Conservation (phyloP, 2,888 invertebrate species). For the Carcina quercana region DNA sequence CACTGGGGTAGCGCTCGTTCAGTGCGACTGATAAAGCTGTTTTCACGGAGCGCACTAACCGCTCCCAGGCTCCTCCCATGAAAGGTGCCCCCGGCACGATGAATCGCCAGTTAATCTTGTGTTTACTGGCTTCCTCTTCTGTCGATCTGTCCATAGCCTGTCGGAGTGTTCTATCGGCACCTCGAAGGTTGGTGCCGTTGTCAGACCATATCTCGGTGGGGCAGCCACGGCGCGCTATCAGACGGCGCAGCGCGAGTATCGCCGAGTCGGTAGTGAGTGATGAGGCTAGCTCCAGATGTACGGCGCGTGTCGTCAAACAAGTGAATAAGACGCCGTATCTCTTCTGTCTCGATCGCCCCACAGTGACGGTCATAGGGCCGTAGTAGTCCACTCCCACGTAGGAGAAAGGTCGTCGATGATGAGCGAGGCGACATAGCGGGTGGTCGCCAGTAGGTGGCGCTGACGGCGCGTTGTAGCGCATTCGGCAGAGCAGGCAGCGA, state of each 20-base stretch:
- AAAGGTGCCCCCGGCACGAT: slow-evolving; percentile 13
- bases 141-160: no score
- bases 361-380: slow-evolving; percentile 8
- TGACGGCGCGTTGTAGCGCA: background rate
- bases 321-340: slow-evolving; percentile 4
- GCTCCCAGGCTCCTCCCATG: slow-evolving; percentile 15
- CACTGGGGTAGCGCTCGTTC: slow-evolving; percentile 10
- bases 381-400: slow-evolving; percentile 11
- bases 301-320: slow-evolving; percentile 1
- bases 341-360: background rate
- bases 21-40: slow-evolving; percentile 10
- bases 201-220: slow-evolving; percentile 5
- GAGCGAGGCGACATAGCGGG: background rate
- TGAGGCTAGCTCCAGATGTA: slow-evolving; percentile 1
- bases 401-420: slow-evolving; percentile 3
- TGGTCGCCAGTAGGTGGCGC: background rate
- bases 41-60: slow-evolving; percentile 13
- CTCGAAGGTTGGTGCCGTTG: slow-evolving; percentile 8
- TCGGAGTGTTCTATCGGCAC: slow-evolving; percentile 6
- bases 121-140: background rate
- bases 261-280: slow-evolving; percentile 2
- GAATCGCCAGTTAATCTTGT: slow-evolving; percentile 13
- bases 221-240: slow-evolving; percentile 6
- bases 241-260: slow-evolving; percentile 6
- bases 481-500: background rate